Base-by-base conservation (phyloP, 2,113 vertebrate genomes). In the Corythornis vintsioides region DNA sequence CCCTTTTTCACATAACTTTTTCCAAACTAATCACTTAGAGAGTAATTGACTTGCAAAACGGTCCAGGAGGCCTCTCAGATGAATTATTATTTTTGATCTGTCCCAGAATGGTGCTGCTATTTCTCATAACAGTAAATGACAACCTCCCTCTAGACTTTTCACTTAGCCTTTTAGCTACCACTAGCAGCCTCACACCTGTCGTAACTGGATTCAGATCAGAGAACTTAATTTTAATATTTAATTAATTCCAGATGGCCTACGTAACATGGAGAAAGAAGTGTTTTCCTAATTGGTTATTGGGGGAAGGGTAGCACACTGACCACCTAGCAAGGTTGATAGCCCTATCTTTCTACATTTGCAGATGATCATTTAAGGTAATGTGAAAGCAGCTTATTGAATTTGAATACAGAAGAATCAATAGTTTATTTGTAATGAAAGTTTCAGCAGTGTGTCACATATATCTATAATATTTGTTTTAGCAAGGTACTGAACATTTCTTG, bases 181-280 rank as follows among this genome's bases (percentile, higher is more conserved):
- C 74, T 89, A 76, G 61, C 88, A 95, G 78, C 69, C 79, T 91
- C 89, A 90, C 93, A 96, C 95, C 96, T 97, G 96, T 92, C 7
- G n/a, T 85, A 90, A 67, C 89, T 97, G 97, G 97, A 95, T 53
- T 55, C 61, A 96, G 88, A 97, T 97, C 96, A 97, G 90, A 98
- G 85, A 92, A 94, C 71, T 88, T 95, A 57, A 95, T 97, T 96
- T 93, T 65, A 97, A 96, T 95, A 96, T 94, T 96, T 95, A 97
- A 96, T 96, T 94, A 87, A 90, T 96, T 97, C 92, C 96, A 97
- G 96, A 97, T 95, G 96, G 75, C 64, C 60, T 61, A 22, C 83
- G 38, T 83, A 92, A 85, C 42, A 43, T 20, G 35, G 48, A 66
- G 72, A 95, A 95, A 83, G 59, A 75, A 94, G 81, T 92, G 52